Evolutionary conservation across 2,888 invertebrate genomes (phyloP), one percentile per base, ranked within the genome.

Genomic region (Agrotis exclamationis): DNA sequence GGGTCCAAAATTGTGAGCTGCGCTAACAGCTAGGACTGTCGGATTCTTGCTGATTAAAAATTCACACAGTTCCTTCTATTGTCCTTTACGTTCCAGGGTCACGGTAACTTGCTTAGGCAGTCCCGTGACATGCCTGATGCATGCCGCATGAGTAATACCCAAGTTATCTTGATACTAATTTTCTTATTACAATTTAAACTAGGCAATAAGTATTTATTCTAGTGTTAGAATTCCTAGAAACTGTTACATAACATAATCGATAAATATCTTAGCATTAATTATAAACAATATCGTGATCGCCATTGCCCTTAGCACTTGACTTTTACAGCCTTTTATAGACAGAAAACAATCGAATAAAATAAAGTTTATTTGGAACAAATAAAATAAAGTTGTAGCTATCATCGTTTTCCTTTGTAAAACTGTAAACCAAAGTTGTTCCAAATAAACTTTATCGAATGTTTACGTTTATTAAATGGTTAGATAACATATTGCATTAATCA

Each of bases 321-420:
- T 66, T 74, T 66, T 63, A 54, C 18, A 13, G 6, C 22, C 13
- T 33, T 74, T 53, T 58, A 74, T 16, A 54, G 22, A 24, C n/a
- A 63, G 47, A 80, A 75, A 75, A 80, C 58, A 76, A 67, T 67
- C 2, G 14, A n/a, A n/a, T n/a, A n/a, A n/a, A n/a, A n/a, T n/a
- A n/a, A n/a, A n/a, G n/a, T n/a, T n/a, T n/a, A n/a, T n/a, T n/a
- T n/a, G n/a, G n/a, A n/a, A n/a, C n/a, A n/a, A n/a, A n/a, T n/a
- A n/a, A n/a, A n/a, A n/a, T n/a, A n/a, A n/a, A n/a, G n/a, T n/a
- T n/a, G n/a, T n/a, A n/a, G n/a, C n/a, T n/a, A n/a, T n/a, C n/a
- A n/a, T n/a, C n/a, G n/a, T n/a, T n/a, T n/a, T n/a, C n/a, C n/a
- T n/a, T n/a, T n/a, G n/a, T n/a, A n/a, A n/a, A n/a, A n/a, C n/a